A percentile compares a stretch with the other conserved stretches of the same genome.
Conservation (phyloP, 37 sponge, comb jelly and placozoan species). For the Spongilla lacustris region DNA sequence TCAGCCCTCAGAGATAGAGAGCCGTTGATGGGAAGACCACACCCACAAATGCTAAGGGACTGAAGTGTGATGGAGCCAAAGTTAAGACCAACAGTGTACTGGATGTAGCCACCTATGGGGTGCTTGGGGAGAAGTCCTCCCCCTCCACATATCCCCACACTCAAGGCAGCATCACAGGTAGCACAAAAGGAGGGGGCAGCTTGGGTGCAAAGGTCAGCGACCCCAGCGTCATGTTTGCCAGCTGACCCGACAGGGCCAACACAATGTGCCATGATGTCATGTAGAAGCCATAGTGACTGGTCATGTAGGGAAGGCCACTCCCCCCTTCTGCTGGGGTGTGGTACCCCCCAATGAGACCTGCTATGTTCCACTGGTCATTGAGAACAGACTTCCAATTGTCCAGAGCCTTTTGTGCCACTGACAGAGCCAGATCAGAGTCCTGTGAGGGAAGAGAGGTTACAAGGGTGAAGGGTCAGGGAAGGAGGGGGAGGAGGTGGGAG, state of each 20-base stretch:
- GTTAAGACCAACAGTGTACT: constrained; percentile 16
- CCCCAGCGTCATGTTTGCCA: constrained; percentile 2
- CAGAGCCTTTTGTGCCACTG: background rate
- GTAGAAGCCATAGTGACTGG: constrained; percentile 43
- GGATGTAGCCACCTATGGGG: background rate
- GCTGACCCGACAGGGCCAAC: constrained; percentile 22
- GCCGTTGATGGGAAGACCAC: background rate
- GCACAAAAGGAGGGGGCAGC: background rate
- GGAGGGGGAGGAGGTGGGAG: background rate
- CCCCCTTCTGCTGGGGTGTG: background rate
- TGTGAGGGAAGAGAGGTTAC: background rate
- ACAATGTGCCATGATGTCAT: constrained; percentile 40
- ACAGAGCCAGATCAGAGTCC: constrained; percentile 7
- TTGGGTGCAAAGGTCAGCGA: constrained; percentile 5
- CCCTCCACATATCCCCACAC: constrained; percentile 18
- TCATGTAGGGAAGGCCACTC: constrained; percentile 12
- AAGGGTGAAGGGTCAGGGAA: background rate
- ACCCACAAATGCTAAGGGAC: background rate
- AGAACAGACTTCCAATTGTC: background rate
- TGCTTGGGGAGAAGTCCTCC: background rate
- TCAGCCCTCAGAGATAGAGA: background rate
- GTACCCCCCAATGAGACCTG: constrained; percentile 16
- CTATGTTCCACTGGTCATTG: constrained; percentile 31
- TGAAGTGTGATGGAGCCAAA: background rate
- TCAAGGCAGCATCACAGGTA: constrained; percentile 10